These are phyloP conservation scores for Daboia siamensis DNA, from an alignment of 2,113 vertebrate species.

Conservation along the genomic window DNA sequence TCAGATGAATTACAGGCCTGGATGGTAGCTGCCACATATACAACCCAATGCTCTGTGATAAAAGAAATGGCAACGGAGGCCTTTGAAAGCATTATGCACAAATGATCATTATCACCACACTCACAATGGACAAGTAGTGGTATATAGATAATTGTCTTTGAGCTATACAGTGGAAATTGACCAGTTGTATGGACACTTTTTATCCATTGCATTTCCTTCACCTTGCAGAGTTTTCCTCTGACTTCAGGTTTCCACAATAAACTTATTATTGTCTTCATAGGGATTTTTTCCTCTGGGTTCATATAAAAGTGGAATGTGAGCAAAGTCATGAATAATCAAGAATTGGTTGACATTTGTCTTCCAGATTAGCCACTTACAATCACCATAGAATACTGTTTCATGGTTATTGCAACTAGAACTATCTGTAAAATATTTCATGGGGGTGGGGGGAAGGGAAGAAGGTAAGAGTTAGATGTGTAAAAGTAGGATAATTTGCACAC, in stretches of 20 bases:
- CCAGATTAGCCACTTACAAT: constrained; percentile 17
- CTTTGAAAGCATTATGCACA: constrained; percentile 6
- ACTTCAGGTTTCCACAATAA: neutral
- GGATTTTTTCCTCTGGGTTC: neutral
- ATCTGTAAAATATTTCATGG: constrained; percentile 20
- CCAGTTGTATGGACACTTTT: neutral
- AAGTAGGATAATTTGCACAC: neutral
- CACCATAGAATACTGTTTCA: constrained; percentile 5
- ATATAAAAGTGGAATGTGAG: constrained; percentile 12
- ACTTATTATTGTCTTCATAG: neutral
- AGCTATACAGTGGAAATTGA: neutral
- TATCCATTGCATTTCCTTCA: neutral
- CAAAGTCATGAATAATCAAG: constrained; percentile 7
- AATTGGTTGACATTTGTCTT: neutral
- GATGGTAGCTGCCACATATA: constrained; percentile 12
- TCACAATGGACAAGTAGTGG: neutral
- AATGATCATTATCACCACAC: neutral
- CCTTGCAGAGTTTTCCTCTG: constrained; percentile 2
- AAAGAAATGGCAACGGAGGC: constrained; percentile 9
- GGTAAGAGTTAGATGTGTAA: neutral
- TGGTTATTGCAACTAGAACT: constrained; percentile 13
- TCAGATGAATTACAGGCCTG: constrained; percentile 33
- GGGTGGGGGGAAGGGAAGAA: neutral
- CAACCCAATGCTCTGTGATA: constrained; percentile 12
- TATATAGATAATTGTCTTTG: constrained; percentile 6